A percentile compares a stretch with the other conserved stretches of the same genome.
Evolutionary conservation across 2,113 vertebrate genomes (phyloP).

Genomic region (Nycticorax nycticorax): DNA sequence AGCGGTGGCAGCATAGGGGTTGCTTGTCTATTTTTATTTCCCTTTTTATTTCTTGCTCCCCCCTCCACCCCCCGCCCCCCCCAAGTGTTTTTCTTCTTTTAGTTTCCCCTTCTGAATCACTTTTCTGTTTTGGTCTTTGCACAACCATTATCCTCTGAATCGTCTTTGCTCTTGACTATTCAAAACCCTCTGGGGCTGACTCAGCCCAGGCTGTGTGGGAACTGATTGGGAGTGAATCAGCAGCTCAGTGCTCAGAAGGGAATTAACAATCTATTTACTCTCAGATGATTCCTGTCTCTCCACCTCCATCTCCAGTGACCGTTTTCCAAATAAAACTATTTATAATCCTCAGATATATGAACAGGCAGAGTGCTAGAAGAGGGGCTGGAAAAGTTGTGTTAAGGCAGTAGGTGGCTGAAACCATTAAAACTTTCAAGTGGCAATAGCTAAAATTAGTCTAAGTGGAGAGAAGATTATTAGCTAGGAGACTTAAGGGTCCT

Average conservation of each 20-base stretch:
- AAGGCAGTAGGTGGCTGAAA: constrained; percentile 54
- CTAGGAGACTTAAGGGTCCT: constrained; percentile 50
- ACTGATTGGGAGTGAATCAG: constrained; percentile 55
- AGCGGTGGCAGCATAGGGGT: neutral
- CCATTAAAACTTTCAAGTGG: constrained; percentile 67
- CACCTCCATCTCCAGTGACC: constrained; percentile 49
- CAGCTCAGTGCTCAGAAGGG: constrained; percentile 32
- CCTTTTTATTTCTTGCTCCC: neutral
- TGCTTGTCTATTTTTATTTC: neutral
- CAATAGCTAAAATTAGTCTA: constrained; percentile 61
- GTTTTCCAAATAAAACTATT: constrained; percentile 56
- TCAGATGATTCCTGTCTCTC: constrained; percentile 27
- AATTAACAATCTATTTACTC: constrained; percentile 51
- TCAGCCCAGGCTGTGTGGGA: constrained; percentile 75
- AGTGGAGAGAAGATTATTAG: constrained; percentile 57
- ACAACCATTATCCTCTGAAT: constrained; percentile 58
- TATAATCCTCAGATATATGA: constrained; percentile 35
- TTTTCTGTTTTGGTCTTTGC: constrained; percentile 58
- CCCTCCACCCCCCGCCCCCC: neutral
- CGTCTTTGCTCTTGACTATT: constrained; percentile 51
- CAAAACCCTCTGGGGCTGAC: constrained; percentile 69
- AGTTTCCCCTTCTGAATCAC: constrained; percentile 54
- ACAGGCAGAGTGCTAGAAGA: neutral
- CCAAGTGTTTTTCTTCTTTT: constrained; percentile 17
- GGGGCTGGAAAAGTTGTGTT: constrained; percentile 40